Conservation (phyloP, 2,797 vertebrate species). For the Nothura maculosa region DNA sequence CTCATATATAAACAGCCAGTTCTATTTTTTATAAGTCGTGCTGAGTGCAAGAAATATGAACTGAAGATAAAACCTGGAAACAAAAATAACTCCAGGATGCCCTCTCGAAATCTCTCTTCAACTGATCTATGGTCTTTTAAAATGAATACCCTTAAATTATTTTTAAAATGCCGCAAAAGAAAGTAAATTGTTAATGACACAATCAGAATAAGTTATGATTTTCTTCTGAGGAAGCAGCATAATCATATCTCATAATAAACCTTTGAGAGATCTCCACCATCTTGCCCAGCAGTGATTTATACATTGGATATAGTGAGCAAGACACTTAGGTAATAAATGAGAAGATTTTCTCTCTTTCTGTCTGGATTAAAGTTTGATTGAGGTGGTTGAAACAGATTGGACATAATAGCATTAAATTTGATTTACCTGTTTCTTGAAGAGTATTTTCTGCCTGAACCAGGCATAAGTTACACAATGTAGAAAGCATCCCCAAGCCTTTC, state of each 20-base stretch:
- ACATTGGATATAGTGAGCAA: not conserved
- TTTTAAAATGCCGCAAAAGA: constrained; percentile 13
- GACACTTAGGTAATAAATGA: constrained; percentile 51
- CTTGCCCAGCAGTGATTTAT: constrained; percentile 62
- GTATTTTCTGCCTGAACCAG: constrained; percentile 19
- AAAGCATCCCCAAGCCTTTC: constrained; percentile 7
- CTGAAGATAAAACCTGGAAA: constrained; percentile 52
- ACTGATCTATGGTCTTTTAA: constrained; percentile 27
- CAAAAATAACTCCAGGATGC: constrained; percentile 38
- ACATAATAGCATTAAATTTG: constrained; percentile 48
- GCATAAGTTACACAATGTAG: constrained; percentile 10
- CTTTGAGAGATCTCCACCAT: not conserved
- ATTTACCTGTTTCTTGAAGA: constrained; percentile 56
- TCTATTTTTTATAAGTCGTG: not conserved
- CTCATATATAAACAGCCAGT: not conserved
- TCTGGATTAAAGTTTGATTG: constrained; percentile 62
- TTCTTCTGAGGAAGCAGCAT: constrained; percentile 35
- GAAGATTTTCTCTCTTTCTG: constrained; percentile 39
- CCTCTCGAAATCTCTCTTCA: constrained; percentile 5
- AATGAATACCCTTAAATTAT: constrained; percentile 34
- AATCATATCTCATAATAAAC: constrained; percentile 57
- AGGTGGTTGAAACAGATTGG: constrained; percentile 52
- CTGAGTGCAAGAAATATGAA: constrained; percentile 49
- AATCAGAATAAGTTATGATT: constrained; percentile 62
- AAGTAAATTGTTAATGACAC: constrained; percentile 43